Conservation (phyloP, 2,888 invertebrate genomes). For the Melinopterus prodromus region DNA sequence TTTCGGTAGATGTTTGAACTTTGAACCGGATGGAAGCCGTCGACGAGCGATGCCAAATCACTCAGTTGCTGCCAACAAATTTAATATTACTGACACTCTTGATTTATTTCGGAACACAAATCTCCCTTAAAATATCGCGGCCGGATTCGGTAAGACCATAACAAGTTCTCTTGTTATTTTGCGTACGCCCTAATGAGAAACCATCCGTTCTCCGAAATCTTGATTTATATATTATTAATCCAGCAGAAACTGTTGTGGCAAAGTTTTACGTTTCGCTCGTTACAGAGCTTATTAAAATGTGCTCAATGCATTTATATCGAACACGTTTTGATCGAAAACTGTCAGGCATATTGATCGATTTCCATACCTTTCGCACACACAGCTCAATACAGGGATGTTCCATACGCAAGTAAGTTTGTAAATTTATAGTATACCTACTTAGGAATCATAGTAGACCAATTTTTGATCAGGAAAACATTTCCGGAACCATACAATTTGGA, state of each 20-base stretch:
- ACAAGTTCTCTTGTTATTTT: conserved; percentile 4
- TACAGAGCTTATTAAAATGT: not conserved
- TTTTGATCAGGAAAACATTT: too few relatives aligned
- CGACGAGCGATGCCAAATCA: not conserved
- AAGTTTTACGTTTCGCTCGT: not conserved
- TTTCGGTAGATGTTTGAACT: too few relatives aligned
- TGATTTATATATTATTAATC: not conserved
- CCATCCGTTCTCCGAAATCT: not conserved
- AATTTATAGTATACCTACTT: too few relatives aligned
- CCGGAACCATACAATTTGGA: too few relatives aligned
- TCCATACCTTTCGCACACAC: too few relatives aligned
- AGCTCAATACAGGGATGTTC: too few relatives aligned
- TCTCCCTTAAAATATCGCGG: conserved; percentile 4
- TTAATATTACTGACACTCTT: not conserved
- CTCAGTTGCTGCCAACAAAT: not conserved
- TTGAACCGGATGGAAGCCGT: not conserved
- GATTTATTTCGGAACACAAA: not conserved
- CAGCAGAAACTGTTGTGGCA: not conserved
- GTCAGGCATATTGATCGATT: too few relatives aligned
- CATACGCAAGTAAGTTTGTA: too few relatives aligned
- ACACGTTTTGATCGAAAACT: too few relatives aligned
- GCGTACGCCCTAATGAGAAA: not conserved
- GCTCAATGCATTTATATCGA: too few relatives aligned
- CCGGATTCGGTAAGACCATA: not conserved
- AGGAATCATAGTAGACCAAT: too few relatives aligned